These are phyloP conservation scores for Phylloscopus trochilus DNA, from an alignment of 2,113 vertebrate species.

Conservation along the genomic window DNA sequence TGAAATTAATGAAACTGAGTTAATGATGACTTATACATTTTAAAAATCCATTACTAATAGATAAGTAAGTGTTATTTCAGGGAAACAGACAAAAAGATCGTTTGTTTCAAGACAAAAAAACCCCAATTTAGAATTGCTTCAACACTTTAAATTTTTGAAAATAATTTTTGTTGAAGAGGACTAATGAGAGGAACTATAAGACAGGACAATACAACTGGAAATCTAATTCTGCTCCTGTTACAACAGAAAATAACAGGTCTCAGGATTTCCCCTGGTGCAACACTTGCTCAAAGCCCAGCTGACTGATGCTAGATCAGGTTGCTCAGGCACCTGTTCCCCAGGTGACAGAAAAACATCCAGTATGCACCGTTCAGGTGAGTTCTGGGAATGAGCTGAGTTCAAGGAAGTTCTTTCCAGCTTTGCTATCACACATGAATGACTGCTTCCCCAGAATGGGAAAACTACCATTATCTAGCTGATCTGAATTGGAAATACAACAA, in stretches of 20 bases:
- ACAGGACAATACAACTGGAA: neutral
- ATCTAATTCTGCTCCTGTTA: neutral
- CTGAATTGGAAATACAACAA: neutral
- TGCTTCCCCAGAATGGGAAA: neutral
- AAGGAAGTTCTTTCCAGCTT: neutral
- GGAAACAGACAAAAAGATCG: neutral
- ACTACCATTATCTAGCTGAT: neutral
- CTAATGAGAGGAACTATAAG: neutral
- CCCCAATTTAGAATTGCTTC: neutral
- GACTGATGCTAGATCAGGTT: neutral
- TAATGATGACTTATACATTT: neutral
- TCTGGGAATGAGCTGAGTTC: neutral
- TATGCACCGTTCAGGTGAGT: neutral
- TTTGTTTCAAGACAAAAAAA: neutral
- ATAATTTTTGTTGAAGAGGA: neutral
- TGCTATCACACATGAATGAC: neutral
- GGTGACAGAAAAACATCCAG: neutral
- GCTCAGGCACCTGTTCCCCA: neutral
- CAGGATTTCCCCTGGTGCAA: neutral
- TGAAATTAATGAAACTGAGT: neutral
- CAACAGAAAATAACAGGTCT: neutral
- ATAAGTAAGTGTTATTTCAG: neutral
- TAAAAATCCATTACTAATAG: neutral
- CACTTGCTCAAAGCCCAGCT: neutral
- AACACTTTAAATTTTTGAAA: neutral